Base-by-base conservation (phyloP, 1,140 invertebrate species). In the Drosophila varians region DNA sequence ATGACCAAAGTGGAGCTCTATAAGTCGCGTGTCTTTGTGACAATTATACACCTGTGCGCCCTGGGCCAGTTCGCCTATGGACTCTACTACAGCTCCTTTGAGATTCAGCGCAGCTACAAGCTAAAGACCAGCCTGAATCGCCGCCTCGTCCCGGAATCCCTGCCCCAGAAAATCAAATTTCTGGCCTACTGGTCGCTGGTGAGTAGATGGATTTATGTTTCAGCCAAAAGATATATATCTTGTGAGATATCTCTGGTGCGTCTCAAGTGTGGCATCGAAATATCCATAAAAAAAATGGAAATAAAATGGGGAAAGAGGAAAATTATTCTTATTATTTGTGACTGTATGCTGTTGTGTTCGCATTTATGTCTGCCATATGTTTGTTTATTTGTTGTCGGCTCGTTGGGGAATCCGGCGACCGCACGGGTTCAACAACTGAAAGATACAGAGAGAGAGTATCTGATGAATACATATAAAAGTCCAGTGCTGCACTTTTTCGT, bases 121-220 rank as follows among this genome's bases (percentile, higher is more conserved):
- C 60, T 87, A 0, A 87, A 90, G 57, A 90, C 73, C 12, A 79
- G 71, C 26, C 51, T 60, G 21, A 77, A 54, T 68, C 80, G 72
- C 23, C 87, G 66, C 36, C 60, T 77, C 47, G 82, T 86, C 4
- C 89, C 89, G 14, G 89, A 90, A 38, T 86, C 79, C 4, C 72
- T 91, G 45, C 72, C 79, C 9, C 93, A 93, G 38, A 92, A 92
- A 74, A 34, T 92, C 2, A 92, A 92, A 53, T 93, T 92, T 58
- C 79, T 93, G 21, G 93, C 93, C 2, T 90, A 93, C 26, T 94
- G 93, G 93, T 79, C 92, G 60, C 56, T 93, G 91, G 93, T 93
- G 83, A 92, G 93, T 93, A 25, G 12, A 49, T 25, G 26, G 21
- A 46, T 60, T 53, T 53, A 40, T 70, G 18, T 62, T 26, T 26